Evolutionary conservation across 2,797 vertebrate species (phyloP).

Genomic region (Liasis olivaceus): DNA sequence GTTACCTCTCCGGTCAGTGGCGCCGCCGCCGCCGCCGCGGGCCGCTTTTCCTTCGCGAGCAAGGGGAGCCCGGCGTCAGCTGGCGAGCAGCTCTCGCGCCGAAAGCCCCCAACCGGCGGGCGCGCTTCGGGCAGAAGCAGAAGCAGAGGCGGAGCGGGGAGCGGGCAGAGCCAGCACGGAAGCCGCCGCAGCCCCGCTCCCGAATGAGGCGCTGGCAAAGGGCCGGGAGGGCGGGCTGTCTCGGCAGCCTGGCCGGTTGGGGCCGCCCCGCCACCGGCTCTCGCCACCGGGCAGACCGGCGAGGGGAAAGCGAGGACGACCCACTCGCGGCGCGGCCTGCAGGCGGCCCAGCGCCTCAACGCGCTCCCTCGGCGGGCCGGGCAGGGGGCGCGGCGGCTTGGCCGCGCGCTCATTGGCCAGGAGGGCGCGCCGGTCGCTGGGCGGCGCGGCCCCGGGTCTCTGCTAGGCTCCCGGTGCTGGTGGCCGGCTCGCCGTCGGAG

Average conservation of each 20-base stretch:
- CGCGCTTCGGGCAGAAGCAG: neutral
- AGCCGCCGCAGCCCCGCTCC: too few species aligned
- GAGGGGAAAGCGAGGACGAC: neutral
- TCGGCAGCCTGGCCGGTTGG: too few species aligned
- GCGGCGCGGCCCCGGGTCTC: neutral
- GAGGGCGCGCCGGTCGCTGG: neutral
- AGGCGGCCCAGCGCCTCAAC: neutral
- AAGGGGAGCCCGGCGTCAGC: neutral
- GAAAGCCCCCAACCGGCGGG: neutral
- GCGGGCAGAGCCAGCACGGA: too few species aligned
- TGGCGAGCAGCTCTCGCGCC: neutral
- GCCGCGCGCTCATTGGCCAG: neutral
- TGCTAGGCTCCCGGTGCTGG: too few species aligned
- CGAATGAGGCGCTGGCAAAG: too few species aligned
- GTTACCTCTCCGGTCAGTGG: neutral
- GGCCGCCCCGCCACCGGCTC: too few species aligned
- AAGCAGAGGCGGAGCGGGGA: too few species aligned
- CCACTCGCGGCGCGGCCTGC: too few species aligned
- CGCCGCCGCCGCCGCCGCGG: too few species aligned
- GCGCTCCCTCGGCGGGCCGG: neutral
- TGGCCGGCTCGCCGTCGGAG: too few species aligned
- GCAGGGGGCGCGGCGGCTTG: neutral
- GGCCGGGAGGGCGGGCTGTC: too few species aligned
- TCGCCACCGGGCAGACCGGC: neutral
- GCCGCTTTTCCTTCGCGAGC: neutral